These are phyloP conservation scores for Protomyctophum bolini DNA, from an alignment of 2,113 vertebrate genomes.

Conservation along the genomic window DNA sequence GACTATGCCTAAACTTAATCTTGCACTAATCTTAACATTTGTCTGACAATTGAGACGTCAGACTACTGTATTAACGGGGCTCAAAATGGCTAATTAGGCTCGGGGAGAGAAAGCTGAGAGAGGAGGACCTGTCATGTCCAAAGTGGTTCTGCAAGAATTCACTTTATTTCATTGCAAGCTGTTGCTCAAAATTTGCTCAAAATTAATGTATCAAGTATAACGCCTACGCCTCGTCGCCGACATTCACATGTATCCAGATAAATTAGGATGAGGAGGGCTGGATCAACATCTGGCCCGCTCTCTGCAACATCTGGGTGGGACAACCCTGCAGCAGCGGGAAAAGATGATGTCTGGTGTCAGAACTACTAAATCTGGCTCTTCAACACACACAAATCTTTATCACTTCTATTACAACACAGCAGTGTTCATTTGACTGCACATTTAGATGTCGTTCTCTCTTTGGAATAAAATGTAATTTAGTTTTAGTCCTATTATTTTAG, in stretches of 20 bases:
- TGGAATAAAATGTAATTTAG: too few relatives aligned
- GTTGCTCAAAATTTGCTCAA: not conserved
- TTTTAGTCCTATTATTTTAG: too few relatives aligned
- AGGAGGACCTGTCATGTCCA: not conserved
- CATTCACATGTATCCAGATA: not conserved
- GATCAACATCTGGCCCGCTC: slow-evolving; percentile 24
- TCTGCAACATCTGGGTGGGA: slow-evolving; percentile 22
- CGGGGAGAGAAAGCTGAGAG: not conserved
- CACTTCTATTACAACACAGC: too few relatives aligned
- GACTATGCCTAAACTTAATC: too few relatives aligned
- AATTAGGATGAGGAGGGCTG: slow-evolving; percentile 3
- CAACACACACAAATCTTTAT: too few relatives aligned
- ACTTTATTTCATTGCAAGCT: not conserved
- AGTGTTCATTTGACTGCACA: too few relatives aligned
- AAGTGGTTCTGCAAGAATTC: not conserved
- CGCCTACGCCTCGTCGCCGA: not conserved
- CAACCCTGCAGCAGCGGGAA: slow-evolving; percentile 8
- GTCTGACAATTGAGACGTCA: too few relatives aligned
- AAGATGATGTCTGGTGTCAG: not conserved
- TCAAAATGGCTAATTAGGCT: too few relatives aligned
- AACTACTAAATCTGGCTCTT: not conserved
- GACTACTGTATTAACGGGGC: too few relatives aligned
- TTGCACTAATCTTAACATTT: too few relatives aligned
- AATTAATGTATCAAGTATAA: not conserved
- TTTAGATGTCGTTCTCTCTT: too few relatives aligned